phyloP scores from a whole-genome alignment of 2,888 invertebrate genomes.

The Drosophila histrio region DNA sequence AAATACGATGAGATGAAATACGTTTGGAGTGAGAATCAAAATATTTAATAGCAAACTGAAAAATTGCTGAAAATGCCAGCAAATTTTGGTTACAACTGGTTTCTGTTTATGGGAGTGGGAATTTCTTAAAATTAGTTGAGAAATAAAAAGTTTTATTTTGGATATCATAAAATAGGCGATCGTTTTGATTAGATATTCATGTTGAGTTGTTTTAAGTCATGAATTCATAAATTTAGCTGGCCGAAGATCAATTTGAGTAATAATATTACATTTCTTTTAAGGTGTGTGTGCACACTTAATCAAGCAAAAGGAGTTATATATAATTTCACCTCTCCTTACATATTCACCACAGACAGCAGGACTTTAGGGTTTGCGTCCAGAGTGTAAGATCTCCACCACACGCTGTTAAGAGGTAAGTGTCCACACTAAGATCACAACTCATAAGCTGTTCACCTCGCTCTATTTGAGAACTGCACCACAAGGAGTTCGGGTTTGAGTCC shows the following conservation, averaged over 20 bases:
- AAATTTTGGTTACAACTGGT: slow-evolving; percentile 28
- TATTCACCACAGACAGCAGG: not conserved
- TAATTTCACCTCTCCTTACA: not conserved
- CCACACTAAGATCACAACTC: not conserved
- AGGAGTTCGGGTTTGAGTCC: slow-evolving; percentile 3
- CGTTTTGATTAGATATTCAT: not conserved
- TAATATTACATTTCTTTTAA: not conserved
- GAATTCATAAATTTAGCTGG: not conserved
- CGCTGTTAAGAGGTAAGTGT: not conserved
- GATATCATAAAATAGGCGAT: not conserved
- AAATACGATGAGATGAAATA: slow-evolving; percentile 28
- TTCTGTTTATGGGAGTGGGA: not conserved
- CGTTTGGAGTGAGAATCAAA: slow-evolving; percentile 19
- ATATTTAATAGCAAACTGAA: slow-evolving; percentile 22
- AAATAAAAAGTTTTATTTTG: slow-evolving; percentile 6
- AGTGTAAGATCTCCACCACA: not conserved
- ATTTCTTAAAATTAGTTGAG: slow-evolving; percentile 16
- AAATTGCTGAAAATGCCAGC: slow-evolving; percentile 17
- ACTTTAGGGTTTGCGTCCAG: not conserved
- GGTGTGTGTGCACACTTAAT: not conserved
- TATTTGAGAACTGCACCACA: not conserved
- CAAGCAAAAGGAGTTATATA: not conserved
- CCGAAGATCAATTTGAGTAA: not conserved
- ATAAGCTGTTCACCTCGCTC: not conserved
- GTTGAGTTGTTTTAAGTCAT: not conserved